Conservation (phyloP, 2,113 vertebrate species). For the Planiliza haematocheilus region DNA sequence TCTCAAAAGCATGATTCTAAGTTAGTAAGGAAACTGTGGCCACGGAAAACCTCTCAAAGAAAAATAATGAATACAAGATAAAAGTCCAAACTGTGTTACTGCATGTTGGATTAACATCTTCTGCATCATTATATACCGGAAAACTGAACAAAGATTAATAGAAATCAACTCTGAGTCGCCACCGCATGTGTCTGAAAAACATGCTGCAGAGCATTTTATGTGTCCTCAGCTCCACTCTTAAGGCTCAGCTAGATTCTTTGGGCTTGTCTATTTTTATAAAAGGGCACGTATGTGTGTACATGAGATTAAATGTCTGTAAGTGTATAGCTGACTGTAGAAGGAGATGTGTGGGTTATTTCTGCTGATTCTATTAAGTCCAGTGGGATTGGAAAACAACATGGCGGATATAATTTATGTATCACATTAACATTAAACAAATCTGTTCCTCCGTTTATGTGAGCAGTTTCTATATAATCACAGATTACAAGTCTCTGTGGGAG, state of each 20-base stretch:
- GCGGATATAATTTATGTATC: conserved; percentile 36
- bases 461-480: conserved; percentile 32
- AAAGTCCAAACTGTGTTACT: not conserved
- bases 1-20: not conserved
- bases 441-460: conserved; percentile 21
- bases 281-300: not conserved
- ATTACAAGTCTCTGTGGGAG: conserved; percentile 38
- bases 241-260: conserved; percentile 59
- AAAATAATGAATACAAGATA: conserved; percentile 20
- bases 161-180: conserved; percentile 4
- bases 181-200: conserved; percentile 35
- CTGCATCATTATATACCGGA: conserved; percentile 14
- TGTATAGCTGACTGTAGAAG: conserved; percentile 15
- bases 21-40: not conserved
- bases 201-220: conserved; percentile 59
- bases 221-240: conserved; percentile 48
- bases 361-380: conserved; percentile 38
- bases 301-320: conserved; percentile 33
- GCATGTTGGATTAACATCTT: conserved; percentile 37
- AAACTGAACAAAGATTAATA: not conserved
- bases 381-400: conserved; percentile 48
- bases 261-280: conserved; percentile 56
- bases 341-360: conserved; percentile 6
- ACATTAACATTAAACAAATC: conserved; percentile 40
- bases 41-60: not conserved